Conservation (phyloP, 2,797 vertebrate genomes). For the Mus caroli region DNA sequence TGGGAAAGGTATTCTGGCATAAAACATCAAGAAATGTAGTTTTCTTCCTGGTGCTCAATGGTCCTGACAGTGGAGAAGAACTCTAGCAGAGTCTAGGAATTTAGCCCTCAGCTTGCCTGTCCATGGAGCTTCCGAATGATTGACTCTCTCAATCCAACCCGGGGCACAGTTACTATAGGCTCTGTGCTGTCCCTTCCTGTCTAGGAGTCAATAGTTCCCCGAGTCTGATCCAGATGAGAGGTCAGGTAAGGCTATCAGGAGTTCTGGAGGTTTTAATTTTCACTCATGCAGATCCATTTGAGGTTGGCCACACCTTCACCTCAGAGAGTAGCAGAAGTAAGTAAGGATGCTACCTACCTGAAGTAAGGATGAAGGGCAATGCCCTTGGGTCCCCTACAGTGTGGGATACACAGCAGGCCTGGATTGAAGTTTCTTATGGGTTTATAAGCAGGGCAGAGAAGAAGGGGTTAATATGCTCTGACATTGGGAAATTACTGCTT, state of each 20-base stretch:
- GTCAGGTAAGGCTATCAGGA: accelerated
- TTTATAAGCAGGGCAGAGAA: background rate
- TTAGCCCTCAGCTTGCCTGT: too few relatives aligned
- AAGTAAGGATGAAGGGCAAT: background rate
- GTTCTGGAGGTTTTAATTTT: accelerated
- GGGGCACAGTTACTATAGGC: too few relatives aligned
- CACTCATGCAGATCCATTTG: background rate
- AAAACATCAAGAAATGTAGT: background rate
- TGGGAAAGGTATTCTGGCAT: too few relatives aligned
- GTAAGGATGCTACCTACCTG: background rate
- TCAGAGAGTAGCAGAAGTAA: background rate
- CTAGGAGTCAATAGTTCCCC: background rate
- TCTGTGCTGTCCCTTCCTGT: too few relatives aligned
- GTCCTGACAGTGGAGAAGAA: background rate
- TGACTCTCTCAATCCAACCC: too few relatives aligned
- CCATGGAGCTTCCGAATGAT: too few relatives aligned
- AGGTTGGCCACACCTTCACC: background rate
- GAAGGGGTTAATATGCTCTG: background rate
- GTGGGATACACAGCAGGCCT: background rate
- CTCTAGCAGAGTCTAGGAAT: accelerated
- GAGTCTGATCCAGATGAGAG: background rate
- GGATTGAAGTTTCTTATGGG: background rate
- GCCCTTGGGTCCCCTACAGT: background rate
- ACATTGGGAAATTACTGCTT: background rate
- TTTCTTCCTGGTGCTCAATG: too few relatives aligned